A percentile compares a stretch with the other conserved stretches of the same genome.
These are phyloP conservation scores for Camponotus pennsylvanicus DNA, from an alignment of 1,140 invertebrate species.

Conservation along the genomic window DNA sequence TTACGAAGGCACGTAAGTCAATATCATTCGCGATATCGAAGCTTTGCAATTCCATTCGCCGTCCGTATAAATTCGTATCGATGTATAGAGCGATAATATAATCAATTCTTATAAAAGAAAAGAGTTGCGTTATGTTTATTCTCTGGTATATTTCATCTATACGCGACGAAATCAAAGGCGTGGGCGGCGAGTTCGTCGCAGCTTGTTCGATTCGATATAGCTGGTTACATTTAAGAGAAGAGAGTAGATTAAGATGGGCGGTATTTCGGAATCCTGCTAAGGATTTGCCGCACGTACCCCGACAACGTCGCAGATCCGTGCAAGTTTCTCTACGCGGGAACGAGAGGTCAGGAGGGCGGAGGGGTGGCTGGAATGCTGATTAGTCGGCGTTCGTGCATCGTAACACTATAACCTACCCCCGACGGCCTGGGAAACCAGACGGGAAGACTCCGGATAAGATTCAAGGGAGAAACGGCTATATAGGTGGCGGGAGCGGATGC, in stretches of 20 bases:
- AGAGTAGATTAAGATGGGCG: conserved; percentile 76
- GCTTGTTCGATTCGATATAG: conserved; percentile 46
- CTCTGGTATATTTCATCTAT: neutral
- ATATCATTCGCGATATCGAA: conserved; percentile 15
- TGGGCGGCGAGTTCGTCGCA: conserved; percentile 1
- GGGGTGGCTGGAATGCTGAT: conserved; percentile 85
- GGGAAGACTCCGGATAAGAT: conserved; percentile 83
- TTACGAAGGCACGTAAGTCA: neutral
- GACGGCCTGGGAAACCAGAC: conserved; percentile 77
- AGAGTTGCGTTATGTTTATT: conserved; percentile 7
- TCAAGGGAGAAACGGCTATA: conserved; percentile 62
- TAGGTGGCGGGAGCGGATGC: conserved; percentile 59
- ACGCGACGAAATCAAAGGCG: conserved; percentile 3
- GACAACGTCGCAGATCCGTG: conserved; percentile 80
- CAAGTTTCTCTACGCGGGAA: conserved; percentile 73
- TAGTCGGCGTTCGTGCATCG: conserved; percentile 85
- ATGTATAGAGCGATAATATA: neutral
- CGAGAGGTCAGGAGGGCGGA: conserved; percentile 27
- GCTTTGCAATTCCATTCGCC: neutral
- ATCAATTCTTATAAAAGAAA: neutral
- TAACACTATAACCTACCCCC: conserved; percentile 85
- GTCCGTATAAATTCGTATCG: neutral
- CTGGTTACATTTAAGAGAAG: conserved; percentile 60
- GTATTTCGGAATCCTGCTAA: conserved; percentile 82
- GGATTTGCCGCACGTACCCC: conserved; percentile 84